Conservation (phyloP, 2,888 invertebrate species). For the Sphinx pinastri region DNA sequence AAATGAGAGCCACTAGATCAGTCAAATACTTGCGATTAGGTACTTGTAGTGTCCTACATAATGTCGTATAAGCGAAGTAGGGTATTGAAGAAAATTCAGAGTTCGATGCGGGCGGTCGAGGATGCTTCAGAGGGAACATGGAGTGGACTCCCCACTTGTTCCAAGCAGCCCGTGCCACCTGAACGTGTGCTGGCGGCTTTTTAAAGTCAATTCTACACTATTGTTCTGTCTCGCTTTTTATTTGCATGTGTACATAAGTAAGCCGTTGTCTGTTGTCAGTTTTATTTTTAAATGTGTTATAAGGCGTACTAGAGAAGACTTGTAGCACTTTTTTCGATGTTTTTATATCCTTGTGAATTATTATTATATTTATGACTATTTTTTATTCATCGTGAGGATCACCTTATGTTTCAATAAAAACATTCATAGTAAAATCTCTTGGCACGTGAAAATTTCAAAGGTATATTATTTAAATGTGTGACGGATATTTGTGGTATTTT, state of each 20-base stretch:
- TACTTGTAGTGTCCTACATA: constrained; percentile 34
- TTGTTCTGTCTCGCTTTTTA: constrained; percentile 50
- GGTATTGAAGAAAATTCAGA: constrained; percentile 56
- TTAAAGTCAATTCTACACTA: constrained; percentile 56
- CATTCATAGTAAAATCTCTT: not conserved
- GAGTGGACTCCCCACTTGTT: constrained; percentile 47
- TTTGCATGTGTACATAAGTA: constrained; percentile 12
- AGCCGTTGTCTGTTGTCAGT: not conserved
- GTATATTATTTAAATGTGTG: not conserved
- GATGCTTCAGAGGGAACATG: constrained; percentile 51
- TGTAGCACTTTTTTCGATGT: not conserved
- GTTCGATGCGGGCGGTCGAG: constrained; percentile 59
- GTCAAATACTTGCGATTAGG: constrained; percentile 22
- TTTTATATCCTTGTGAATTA: not conserved
- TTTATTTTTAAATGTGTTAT: not conserved
- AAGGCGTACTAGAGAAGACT: not conserved
- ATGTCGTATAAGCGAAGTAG: constrained; percentile 41
- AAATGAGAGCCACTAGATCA: constrained; percentile 9
- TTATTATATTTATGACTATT: too few relatives aligned
- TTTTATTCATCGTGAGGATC: not conserved
- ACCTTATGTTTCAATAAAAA: not conserved
- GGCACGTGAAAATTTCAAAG: not conserved
- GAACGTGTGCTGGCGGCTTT: constrained; percentile 61
- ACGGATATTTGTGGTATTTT: not conserved
- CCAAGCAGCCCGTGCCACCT: constrained; percentile 54